Evolutionary conservation across 2,797 vertebrate species (phyloP).

Genomic region (Etheostoma nigrum): DNA sequence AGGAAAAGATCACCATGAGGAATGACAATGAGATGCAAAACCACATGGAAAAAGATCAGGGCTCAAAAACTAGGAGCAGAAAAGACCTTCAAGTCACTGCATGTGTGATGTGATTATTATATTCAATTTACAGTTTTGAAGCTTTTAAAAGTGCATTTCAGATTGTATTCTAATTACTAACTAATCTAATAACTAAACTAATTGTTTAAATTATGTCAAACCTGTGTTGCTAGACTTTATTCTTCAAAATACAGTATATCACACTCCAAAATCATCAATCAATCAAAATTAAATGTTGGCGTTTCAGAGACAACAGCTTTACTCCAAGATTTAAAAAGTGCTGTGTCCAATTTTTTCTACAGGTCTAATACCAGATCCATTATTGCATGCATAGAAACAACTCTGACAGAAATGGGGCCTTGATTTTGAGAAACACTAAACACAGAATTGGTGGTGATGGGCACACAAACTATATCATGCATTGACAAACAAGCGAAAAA

Average conservation of each 20-base stretch:
- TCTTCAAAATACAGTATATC: background rate
- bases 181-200: no score
- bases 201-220: no score
- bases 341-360: background rate
- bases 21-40: slow-evolving; percentile 27
- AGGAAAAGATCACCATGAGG: slow-evolving; percentile 2
- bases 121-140: background rate
- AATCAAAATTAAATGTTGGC: no score
- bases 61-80: background rate
- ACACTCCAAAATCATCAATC: no score
- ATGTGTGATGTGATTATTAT: background rate
- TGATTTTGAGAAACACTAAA: background rate
- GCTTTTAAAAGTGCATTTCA: no score
- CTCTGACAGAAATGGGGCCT: background rate
- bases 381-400: background rate
- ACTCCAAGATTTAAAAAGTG: background rate
- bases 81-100: background rate
- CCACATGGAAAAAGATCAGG: background rate
- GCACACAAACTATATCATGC: background rate
- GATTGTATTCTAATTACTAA: no score
- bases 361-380: background rate
- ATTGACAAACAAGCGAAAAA: background rate
- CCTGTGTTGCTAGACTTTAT: background rate
- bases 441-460: no score
- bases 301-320: background rate